Evolutionary conservation across 1,140 invertebrate genomes (phyloP).

Genomic region (Saccostrea echinata): DNA sequence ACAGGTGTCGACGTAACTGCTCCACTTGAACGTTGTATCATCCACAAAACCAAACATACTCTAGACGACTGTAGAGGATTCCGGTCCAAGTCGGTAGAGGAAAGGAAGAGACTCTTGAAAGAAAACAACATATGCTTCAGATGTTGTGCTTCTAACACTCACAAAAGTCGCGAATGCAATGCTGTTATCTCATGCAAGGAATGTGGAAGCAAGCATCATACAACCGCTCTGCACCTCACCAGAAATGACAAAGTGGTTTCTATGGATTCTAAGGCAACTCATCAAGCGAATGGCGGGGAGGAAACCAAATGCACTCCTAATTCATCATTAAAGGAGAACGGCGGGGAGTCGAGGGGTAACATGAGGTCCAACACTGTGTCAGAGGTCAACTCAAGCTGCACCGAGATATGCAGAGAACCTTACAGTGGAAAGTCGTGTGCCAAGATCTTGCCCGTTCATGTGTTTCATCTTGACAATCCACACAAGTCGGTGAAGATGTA

Average conservation of each 20-base stretch:
- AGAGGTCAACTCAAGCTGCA: conserved; percentile 47
- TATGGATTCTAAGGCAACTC: background rate
- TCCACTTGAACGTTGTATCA: conserved; percentile 43
- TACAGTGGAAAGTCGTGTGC: conserved; percentile 52
- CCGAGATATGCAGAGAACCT: conserved; percentile 39
- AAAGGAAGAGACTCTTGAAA: conserved; percentile 38
- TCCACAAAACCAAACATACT: conserved; percentile 44
- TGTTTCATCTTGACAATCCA: conserved; percentile 42
- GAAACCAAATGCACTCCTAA: background rate
- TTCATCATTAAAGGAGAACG: background rate
- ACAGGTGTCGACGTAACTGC: conserved; percentile 3
- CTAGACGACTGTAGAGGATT: conserved; percentile 49
- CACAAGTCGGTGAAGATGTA: conserved; percentile 26
- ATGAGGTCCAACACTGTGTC: background rate
- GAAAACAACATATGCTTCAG: conserved; percentile 45
- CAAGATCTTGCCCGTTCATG: conserved; percentile 50
- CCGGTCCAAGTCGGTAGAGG: conserved; percentile 31
- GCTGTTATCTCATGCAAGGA: background rate
- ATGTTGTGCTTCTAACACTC: conserved; percentile 45
- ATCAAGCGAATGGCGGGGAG: background rate
- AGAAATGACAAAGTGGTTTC: background rate
- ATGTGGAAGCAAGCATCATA: conserved; percentile 26
- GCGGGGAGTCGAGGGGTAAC: conserved; percentile 40
- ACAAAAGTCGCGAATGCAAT: conserved; percentile 14
- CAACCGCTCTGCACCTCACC: conserved; percentile 30